Evolutionary conservation across 2,113 vertebrate genomes (phyloP), one percentile per base, ranked within the genome.

Genomic region (Cyprinodon brontotheroides): DNA sequence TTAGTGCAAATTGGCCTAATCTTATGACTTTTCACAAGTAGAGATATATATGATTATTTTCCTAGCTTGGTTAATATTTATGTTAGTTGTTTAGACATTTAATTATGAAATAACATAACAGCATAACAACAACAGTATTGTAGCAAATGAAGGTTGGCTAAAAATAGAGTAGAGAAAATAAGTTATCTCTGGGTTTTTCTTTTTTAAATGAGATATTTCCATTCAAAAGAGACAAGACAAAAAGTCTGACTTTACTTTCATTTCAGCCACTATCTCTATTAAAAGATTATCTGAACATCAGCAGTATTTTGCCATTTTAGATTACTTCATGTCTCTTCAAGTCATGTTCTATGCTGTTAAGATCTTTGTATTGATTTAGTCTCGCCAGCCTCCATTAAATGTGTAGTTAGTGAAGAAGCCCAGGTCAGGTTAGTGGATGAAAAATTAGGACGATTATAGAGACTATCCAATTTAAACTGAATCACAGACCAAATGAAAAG

Each of bases 311-410:
- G 41, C 50, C 6, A 15, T 3, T 70, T 39, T 12, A 41, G 12
- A 20, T 57, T 15, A 20, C 17, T n/a, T 57, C 20, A 57, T 15
- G 12, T 13, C 22, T 61, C 0, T 11, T 38, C 29, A 65, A 43
- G 69, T 70, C 20, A 7, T 43, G 72, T 61, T 20, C 45, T 22
- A 78, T 72, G 60, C 61, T 67, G 85, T 41, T 9, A 68, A 71
- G 60, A 74, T 61, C 48, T 67, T 60, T 62, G 70, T 83, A 87
- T 89, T 87, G 74, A 83, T 89, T 84, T 79, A 72, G 37, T 37
- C 80, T 81, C 82, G 90, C 88, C 90, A 89, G 59, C 71, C 66
- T 70, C 41, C 43, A 85, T 87, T 88, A 82, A 65, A 83, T 74
- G 7, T 77, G 74, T 29, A 40, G 67, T 71, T 68, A 41, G 64